Evolutionary conservation across 2,888 invertebrate species (phyloP).

Genomic region (Amiota communis): DNA sequence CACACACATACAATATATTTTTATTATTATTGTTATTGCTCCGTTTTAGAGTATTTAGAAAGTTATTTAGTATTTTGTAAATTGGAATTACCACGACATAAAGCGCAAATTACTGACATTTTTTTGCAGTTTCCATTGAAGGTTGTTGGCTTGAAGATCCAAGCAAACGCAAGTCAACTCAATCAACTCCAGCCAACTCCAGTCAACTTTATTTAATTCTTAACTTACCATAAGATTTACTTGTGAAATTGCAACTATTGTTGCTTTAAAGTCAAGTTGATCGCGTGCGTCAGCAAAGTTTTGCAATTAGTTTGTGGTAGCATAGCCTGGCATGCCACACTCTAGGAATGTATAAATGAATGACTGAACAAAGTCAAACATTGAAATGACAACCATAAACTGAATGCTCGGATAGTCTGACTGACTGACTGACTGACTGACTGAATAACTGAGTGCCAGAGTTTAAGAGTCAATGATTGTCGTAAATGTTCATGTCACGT

Average conservation of each 20-base stretch:
- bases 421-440: not conserved
- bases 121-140: not conserved
- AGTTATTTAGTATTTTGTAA: conserved; percentile 50
- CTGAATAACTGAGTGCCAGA: not conserved
- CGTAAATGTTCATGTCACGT: not conserved
- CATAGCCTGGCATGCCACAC: not conserved
- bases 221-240: too few species aligned
- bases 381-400: too few species aligned
- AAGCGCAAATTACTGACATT: conserved; percentile 51
- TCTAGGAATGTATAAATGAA: not conserved
- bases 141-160: not conserved
- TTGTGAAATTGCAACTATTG: too few species aligned
- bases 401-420: too few species aligned
- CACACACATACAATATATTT: too few species aligned
- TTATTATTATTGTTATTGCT: not conserved
- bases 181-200: too few species aligned
- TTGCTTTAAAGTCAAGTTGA: conserved; percentile 1
- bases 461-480: not conserved
- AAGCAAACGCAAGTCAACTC: too few species aligned
- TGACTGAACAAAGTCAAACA: not conserved
- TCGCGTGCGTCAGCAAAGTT: conserved; percentile 43
- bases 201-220: too few species aligned
- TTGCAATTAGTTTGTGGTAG: not conserved
- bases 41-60: conserved; percentile 51
- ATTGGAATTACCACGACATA: conserved; percentile 39